phyloP scores from a whole-genome alignment of 1,140 invertebrate species.

The Whitmania pigra region DNA sequence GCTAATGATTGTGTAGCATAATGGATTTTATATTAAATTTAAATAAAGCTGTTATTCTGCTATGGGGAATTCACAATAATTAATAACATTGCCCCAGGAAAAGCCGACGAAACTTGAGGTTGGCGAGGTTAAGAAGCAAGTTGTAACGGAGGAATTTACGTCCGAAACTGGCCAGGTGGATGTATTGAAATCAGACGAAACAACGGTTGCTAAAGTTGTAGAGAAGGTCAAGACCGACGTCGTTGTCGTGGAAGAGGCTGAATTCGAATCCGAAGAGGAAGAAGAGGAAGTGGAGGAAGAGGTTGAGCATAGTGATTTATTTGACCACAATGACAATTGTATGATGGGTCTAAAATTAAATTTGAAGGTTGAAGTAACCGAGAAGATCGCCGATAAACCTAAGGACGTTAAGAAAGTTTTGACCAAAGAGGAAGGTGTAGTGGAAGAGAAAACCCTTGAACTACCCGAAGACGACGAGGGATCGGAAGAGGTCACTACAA shows the following conservation, averaged over 20 bases:
- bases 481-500: neutral
- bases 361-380: neutral
- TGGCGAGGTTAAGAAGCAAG: too few species aligned
- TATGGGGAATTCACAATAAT: too few species aligned
- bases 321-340: neutral
- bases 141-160: too few species aligned
- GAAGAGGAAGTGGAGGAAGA: slow-evolving; percentile 5
- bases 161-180: too few species aligned
- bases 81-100: too few species aligned
- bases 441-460: neutral
- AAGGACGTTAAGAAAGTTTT: slow-evolving; percentile 2
- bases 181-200: too few species aligned
- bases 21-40: too few species aligned
- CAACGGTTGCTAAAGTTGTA: neutral
- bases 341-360: neutral
- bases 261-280: neutral
- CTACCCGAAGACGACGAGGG: neutral
- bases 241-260: neutral
- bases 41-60: too few species aligned
- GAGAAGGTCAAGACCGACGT: neutral
- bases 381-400: neutral
- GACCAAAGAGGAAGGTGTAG: neutral
- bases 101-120: too few species aligned
- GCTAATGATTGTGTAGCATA: too few species aligned
- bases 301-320: neutral